Percentiles rank a stretch among this genome's conserved stretches.
Conservation (phyloP, 2,888 invertebrate genomes). For the Ophioninae sp. region DNA sequence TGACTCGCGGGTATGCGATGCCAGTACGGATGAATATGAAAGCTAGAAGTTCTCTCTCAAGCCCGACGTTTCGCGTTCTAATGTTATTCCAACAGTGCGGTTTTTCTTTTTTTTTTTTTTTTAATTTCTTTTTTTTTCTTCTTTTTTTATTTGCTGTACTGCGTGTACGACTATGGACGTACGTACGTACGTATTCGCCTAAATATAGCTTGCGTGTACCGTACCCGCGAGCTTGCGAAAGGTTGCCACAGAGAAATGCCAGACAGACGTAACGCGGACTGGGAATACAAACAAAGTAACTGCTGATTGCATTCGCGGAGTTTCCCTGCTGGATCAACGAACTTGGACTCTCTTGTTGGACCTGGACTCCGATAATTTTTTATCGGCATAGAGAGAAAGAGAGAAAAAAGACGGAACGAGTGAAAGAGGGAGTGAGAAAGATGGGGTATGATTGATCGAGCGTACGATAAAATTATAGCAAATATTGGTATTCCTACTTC, state of each 20-base stretch:
- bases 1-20: neutral
- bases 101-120: neutral
- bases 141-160: neutral
- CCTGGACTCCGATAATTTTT: neutral
- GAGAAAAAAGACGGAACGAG: constrained; percentile 3
- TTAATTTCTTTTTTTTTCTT: neutral
- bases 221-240: constrained; percentile 12
- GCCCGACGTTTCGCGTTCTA: constrained; percentile 9
- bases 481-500: constrained; percentile 43
- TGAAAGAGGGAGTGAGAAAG: neutral
- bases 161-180: neutral
- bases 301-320: constrained; percentile 40
- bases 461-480: constrained; percentile 61
- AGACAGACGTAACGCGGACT: neutral
- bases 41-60: neutral
- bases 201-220: neutral
- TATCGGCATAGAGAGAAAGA: neutral
- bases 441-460: constrained; percentile 57
- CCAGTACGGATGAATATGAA: neutral
- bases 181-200: neutral
- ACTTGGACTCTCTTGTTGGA: constrained; percentile 10
- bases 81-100: constrained; percentile 39
- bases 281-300: constrained; percentile 10
- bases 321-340: constrained; percentile 22
- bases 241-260: neutral